phyloP scores from a whole-genome alignment of 2,113 vertebrate species.

The Pelmatolapia mariae region DNA sequence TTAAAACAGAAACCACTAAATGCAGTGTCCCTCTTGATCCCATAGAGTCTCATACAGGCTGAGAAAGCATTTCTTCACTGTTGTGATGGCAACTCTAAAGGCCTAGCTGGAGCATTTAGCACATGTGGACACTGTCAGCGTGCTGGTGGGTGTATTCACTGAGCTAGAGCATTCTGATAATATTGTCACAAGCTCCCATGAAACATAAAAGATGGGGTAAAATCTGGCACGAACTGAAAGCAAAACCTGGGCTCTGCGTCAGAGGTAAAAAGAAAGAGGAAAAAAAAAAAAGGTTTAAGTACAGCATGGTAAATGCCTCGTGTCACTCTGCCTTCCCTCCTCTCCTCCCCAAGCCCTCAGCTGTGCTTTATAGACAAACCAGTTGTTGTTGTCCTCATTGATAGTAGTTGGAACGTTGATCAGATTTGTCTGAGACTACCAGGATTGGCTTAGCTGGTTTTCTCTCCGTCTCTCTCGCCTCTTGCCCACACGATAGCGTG shows the following conservation, averaged over 20 bases:
- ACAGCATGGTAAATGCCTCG: constrained; percentile 50
- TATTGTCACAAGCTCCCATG: constrained; percentile 58
- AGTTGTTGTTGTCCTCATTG: constrained; percentile 56
- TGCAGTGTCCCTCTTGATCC: constrained; percentile 51
- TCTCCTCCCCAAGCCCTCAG: constrained; percentile 35
- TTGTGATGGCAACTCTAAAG: constrained; percentile 49
- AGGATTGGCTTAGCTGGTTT: constrained; percentile 55
- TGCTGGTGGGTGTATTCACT: constrained; percentile 62
- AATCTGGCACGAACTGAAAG: constrained; percentile 61
- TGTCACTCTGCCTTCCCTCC: constrained; percentile 59
- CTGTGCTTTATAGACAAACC: constrained; percentile 47
- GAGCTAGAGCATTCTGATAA: constrained; percentile 46
- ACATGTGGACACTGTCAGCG: constrained; percentile 61
- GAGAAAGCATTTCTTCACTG: constrained; percentile 15
- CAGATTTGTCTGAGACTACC: constrained; percentile 69
- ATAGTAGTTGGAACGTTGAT: constrained; percentile 61
- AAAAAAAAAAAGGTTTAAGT: constrained; percentile 57
- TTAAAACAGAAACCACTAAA: constrained; percentile 41
- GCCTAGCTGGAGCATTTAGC: constrained; percentile 52
- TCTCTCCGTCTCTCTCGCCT: background rate
- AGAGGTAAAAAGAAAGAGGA: constrained; percentile 34
- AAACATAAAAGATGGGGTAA: constrained; percentile 54
- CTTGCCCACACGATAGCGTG: constrained; percentile 69
- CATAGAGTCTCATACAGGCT: constrained; percentile 27
- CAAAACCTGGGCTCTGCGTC: constrained; percentile 68